Percentiles rank a stretch among this genome's conserved stretches.
These are phyloP conservation scores for Drosophila azteca DNA, from an alignment of 1,140 invertebrate genomes.

Conservation along the genomic window DNA sequence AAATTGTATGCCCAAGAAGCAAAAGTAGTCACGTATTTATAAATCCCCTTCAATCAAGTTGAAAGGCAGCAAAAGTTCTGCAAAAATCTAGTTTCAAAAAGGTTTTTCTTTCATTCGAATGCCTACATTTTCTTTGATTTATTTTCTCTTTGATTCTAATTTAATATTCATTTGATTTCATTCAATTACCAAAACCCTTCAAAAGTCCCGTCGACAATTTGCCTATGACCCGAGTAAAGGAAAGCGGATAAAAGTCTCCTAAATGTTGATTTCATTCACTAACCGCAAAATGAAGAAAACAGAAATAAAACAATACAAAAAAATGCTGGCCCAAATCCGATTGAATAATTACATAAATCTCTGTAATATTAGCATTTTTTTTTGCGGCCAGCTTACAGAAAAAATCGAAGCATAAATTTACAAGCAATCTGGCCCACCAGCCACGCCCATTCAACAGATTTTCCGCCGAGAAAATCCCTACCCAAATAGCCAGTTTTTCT, in stretches of 20 bases:
- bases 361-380: constrained; percentile 69
- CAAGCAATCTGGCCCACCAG: constrained; percentile 61
- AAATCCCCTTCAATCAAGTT: not conserved
- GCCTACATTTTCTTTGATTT: constrained; percentile 13
- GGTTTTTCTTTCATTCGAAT: not conserved
- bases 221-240: constrained; percentile 14
- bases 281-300: constrained; percentile 27
- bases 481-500: not conserved
- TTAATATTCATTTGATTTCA: constrained; percentile 14
- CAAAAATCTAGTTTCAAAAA: not conserved
- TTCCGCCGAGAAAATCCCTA: constrained; percentile 5
- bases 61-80: not conserved
- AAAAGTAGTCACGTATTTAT: constrained; percentile 4
- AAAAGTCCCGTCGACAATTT: constrained; percentile 31
- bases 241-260: constrained; percentile 29
- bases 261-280: constrained; percentile 69
- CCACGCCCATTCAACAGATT: constrained; percentile 52
- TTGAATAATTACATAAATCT: constrained; percentile 82
- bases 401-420: constrained; percentile 81
- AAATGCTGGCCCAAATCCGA: constrained; percentile 57
- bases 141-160: not conserved
- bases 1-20: not conserved
- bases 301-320: constrained; percentile 37
- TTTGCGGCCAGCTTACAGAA: constrained; percentile 30
- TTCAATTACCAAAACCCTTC: constrained; percentile 4